Evolutionary conservation across 2,888 invertebrate genomes (phyloP).

Genomic region (Flexamia atlantica): DNA sequence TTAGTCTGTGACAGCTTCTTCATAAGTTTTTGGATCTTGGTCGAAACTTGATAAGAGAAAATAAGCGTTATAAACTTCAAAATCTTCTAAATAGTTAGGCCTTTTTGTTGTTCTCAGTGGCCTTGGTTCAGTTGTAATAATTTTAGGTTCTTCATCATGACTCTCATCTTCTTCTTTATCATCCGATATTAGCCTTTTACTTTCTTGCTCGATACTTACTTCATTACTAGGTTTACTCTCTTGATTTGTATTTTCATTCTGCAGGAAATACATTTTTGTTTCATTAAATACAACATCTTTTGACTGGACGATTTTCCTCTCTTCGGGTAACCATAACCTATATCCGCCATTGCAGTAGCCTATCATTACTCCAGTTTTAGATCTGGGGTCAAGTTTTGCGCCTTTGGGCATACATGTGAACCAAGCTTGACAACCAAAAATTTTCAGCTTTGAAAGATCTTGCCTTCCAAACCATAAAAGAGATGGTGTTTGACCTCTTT

Average conservation of each 20-base stretch:
- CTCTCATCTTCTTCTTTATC: constrained; percentile 14
- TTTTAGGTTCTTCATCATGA: constrained; percentile 2
- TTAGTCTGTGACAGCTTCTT: constrained; percentile 58
- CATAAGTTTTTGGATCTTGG: constrained; percentile 58
- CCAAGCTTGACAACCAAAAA: constrained; percentile 66
- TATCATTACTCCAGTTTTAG: constrained; percentile 56
- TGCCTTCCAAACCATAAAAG: constrained; percentile 61
- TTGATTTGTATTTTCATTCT: constrained; percentile 35
- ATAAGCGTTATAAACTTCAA: constrained; percentile 64
- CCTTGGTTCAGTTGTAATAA: constrained; percentile 40
- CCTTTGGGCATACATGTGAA: constrained; percentile 57
- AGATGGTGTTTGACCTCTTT: constrained; percentile 62
- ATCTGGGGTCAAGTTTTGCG: constrained; percentile 61
- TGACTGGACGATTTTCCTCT: constrained; percentile 59
- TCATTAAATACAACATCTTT: constrained; percentile 64
- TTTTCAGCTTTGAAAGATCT: constrained; percentile 63
- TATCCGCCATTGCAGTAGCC: constrained; percentile 62
- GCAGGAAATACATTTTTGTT: constrained; percentile 40
- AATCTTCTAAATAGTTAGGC: constrained; percentile 55
- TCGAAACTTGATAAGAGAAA: constrained; percentile 51
- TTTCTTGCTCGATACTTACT: constrained; percentile 3
- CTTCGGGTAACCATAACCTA: constrained; percentile 44
- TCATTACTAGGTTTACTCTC: not conserved
- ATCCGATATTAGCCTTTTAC: not conserved
- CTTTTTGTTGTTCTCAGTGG: constrained; percentile 13